phyloP scores from a whole-genome alignment of 2,113 vertebrate species.

The Axis porcinus region DNA sequence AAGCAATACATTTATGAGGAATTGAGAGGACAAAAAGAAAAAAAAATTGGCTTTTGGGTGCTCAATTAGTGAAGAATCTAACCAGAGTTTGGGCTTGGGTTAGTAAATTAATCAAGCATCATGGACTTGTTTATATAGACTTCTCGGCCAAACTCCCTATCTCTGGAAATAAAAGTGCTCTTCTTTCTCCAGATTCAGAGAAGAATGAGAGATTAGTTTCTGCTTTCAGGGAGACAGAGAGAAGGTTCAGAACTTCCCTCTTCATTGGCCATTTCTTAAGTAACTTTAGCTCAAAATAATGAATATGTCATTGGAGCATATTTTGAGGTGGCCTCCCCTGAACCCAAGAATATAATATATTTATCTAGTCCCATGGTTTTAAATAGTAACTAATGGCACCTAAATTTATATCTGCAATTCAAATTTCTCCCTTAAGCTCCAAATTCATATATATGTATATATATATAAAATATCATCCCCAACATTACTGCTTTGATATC shows the following conservation, averaged over 20 bases:
- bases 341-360: background rate
- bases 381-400: background rate
- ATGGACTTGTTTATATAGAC: background rate
- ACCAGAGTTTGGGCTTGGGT: background rate
- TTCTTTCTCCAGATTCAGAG: background rate
- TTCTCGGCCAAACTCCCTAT: background rate
- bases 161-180: background rate
- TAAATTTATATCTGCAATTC: background rate
- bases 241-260: background rate
- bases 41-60: background rate
- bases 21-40: background rate
- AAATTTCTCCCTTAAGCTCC: background rate
- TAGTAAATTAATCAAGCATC: background rate
- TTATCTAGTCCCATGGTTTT: background rate
- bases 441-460: background rate
- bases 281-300: background rate
- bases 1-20: background rate
- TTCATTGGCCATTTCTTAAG: background rate
- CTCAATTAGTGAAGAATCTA: background rate
- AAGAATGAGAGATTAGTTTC: background rate
- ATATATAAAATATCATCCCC: background rate
- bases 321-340: background rate
- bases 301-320: background rate
- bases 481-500: background rate
- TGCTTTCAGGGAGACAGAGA: background rate